Percentiles rank a stretch among this genome's conserved stretches.
These are phyloP conservation scores for Microtus montanus DNA, from an alignment of 2,113 vertebrate species.

Conservation along the genomic window DNA sequence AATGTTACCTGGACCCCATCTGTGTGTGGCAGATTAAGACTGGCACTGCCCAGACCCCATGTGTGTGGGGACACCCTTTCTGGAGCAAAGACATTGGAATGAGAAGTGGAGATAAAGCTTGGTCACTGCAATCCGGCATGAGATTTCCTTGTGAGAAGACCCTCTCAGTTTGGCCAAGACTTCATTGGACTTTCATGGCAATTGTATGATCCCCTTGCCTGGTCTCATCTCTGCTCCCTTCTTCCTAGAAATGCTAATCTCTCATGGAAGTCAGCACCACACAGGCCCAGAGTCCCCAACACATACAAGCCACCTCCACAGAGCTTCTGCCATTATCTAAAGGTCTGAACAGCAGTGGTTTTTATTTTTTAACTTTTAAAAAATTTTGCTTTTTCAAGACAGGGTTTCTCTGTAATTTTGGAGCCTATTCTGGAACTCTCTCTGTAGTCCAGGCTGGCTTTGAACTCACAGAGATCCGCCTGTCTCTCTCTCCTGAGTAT, in stretches of 20 bases:
- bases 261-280: neutral
- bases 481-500: too few relatives aligned
- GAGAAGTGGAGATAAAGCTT: neutral
- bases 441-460: too few relatives aligned
- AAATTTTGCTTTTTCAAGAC: neutral
- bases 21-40: neutral
- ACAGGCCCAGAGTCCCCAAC: neutral
- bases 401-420: too few relatives aligned
- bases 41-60: neutral
- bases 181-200: neutral
- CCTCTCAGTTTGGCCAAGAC: neutral
- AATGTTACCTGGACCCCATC: neutral
- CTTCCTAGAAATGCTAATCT: neutral
- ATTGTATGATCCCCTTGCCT: neutral
- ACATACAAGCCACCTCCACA: neutral
- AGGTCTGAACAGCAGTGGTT: neutral
- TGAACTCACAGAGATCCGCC: too few relatives aligned
- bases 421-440: too few relatives aligned
- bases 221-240: neutral
- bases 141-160: neutral
- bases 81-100: neutral
- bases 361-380: neutral
- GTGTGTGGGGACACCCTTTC: neutral
- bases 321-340: neutral
- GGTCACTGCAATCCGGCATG: fast-evolving